A percentile compares a stretch with the other conserved stretches of the same genome.
These are phyloP conservation scores for Bettongia penicillata DNA, from an alignment of 2,113 vertebrate species.

Conservation along the genomic window DNA sequence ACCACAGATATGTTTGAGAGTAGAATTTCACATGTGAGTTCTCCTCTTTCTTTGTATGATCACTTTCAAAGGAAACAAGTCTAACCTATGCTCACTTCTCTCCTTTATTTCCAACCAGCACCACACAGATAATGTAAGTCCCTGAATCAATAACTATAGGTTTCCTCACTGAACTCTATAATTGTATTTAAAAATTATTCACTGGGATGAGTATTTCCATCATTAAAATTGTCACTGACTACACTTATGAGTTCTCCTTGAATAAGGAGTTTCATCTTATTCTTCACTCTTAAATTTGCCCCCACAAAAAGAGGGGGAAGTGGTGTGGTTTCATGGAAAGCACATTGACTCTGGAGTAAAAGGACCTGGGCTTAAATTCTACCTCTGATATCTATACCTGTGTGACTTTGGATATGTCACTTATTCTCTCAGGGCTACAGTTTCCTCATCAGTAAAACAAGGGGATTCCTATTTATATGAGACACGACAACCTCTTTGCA, in stretches of 20 bases:
- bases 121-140: background rate
- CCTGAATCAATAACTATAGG: background rate
- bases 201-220: background rate
- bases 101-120: background rate
- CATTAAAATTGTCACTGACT: background rate
- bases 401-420: background rate
- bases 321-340: background rate
- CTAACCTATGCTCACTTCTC: background rate
- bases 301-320: background rate
- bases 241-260: background rate
- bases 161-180: background rate
- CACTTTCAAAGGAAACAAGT: background rate
- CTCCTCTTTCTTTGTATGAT: background rate
- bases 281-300: background rate
- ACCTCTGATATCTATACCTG: background rate
- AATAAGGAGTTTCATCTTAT: background rate
- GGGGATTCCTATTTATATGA: background rate
- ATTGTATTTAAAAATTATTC: background rate
- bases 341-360: background rate
- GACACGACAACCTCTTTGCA: background rate
- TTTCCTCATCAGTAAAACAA: background rate
- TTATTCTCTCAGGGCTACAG: background rate
- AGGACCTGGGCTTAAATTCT: background rate
- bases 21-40: background rate
- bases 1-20: background rate